Base-by-base conservation (phyloP, 2,888 invertebrate genomes). In the Epinotia nisella region DNA sequence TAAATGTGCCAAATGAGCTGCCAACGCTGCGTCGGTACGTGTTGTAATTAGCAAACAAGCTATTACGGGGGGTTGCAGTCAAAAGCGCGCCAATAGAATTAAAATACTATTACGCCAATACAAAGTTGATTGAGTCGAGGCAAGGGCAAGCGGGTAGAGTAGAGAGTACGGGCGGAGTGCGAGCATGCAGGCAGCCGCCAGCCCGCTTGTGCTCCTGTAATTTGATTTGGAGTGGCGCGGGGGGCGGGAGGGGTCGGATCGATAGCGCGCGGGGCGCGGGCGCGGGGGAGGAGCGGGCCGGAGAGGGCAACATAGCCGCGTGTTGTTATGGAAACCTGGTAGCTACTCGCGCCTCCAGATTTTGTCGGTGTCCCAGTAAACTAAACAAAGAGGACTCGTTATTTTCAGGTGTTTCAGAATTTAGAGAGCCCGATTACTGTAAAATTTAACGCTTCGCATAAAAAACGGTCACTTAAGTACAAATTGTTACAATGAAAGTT, bases 51-150 rank as follows among this genome's bases (percentile, higher is more conserved):
- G 84, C 88, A 90, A 91, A 91, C 90, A 90, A 88, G 85, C 87
- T 83, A 87, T 88, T 85, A 85, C 73, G 80, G 82, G 84, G 85
- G 85, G 84, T 81, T 82, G 83, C 87, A 87, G 85, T 87, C 85
- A 89, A 91, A 91, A 90, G 90, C 90, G 87, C 88, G 90, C 87
- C 88, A 90, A 92, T 90, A 87, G 87, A 92, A 92, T 93, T 92
- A 92, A 92, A 92, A 93, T 92, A 91, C 91, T 90, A 91, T 91
- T 91, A 91, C 87, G 87, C 85, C 89, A 84, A 90, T 91, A 90
- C 89, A 89, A 88, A 89, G 90, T 91, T 92, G 91, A 92, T 92
- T 90, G 90, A 91, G 81, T 80, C 80, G 78, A 77, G 75, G 64
- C 61, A 67, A 61, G 67, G 71, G 53, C 62, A 59, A 55, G 71